These are phyloP conservation scores for Cheirogaleus medius DNA, from an alignment of 2,113 vertebrate genomes.

Conservation along the genomic window DNA sequence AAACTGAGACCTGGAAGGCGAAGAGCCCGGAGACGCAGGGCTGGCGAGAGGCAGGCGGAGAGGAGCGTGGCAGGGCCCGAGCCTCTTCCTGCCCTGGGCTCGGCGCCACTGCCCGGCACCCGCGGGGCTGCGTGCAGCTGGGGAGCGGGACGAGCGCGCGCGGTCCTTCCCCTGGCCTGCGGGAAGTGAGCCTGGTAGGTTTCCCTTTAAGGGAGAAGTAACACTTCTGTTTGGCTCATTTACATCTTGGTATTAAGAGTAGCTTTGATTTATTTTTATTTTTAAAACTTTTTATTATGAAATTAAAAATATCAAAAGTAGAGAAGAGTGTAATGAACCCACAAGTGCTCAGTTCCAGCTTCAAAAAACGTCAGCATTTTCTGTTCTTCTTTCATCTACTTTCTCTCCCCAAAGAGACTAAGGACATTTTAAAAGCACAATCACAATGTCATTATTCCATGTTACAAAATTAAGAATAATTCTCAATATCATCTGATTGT, in stretches of 20 bases:
- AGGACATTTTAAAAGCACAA: neutral
- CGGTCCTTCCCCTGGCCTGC: neutral
- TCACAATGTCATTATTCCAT: neutral
- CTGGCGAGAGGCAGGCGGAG: neutral
- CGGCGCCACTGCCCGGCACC: neutral
- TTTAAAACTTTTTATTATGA: neutral
- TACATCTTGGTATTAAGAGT: neutral
- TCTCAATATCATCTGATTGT: neutral
- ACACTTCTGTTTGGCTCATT: neutral
- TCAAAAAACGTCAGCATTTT: neutral
- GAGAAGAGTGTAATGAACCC: neutral
- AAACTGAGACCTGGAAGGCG: neutral
- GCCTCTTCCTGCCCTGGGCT: neutral
- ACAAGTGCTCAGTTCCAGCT: neutral
- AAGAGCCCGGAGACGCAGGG: neutral
- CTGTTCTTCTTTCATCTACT: neutral
- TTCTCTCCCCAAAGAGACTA: neutral
- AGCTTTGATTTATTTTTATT: conserved; percentile 2
- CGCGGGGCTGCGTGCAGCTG: fast-evolving
- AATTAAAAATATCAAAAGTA: neutral
- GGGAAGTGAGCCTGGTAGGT: neutral
- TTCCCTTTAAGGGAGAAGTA: neutral
- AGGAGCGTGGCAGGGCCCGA: neutral
- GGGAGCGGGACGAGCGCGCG: fast-evolving
- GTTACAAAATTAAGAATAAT: neutral